phyloP scores from a whole-genome alignment of 2,113 vertebrate species.

The Budorcas taxicolor region DNA sequence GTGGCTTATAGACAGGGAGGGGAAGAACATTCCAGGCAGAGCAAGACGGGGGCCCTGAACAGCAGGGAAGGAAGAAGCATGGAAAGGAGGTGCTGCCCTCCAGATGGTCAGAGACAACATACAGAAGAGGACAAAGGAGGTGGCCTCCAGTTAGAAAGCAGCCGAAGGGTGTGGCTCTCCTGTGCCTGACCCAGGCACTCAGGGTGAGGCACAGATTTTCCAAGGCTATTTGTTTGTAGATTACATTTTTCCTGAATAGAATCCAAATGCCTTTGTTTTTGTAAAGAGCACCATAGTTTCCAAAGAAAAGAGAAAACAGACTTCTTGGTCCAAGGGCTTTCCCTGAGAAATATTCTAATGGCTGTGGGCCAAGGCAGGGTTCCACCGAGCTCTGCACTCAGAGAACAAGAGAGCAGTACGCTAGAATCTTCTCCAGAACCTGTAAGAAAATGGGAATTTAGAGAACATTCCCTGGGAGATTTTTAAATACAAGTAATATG shows the following conservation, averaged over 20 bases:
- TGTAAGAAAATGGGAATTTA: background rate
- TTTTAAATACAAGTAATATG: background rate
- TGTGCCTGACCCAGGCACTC: background rate
- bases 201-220: constrained; percentile 62
- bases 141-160: background rate
- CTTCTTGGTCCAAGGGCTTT: constrained; percentile 66
- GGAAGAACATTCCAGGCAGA: background rate
- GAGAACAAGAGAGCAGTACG: background rate
- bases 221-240: constrained; percentile 71
- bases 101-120: background rate
- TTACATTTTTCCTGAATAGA: constrained; percentile 73
- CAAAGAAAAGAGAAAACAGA: constrained; percentile 65
- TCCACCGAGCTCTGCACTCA: background rate
- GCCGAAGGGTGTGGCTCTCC: background rate
- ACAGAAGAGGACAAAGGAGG: background rate
- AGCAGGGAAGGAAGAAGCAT: background rate
- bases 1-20: background rate
- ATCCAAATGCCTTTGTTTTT: constrained; percentile 71
- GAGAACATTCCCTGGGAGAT: background rate
- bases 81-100: background rate
- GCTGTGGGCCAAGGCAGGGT: constrained; percentile 21
- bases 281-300: constrained; percentile 66
- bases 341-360: constrained; percentile 60
- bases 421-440: background rate
- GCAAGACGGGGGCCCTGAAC: background rate